Percentiles rank a stretch among this genome's conserved stretches.
phyloP scores from a whole-genome alignment of 2,888 invertebrate genomes.

The Bimastos eiseni region DNA sequence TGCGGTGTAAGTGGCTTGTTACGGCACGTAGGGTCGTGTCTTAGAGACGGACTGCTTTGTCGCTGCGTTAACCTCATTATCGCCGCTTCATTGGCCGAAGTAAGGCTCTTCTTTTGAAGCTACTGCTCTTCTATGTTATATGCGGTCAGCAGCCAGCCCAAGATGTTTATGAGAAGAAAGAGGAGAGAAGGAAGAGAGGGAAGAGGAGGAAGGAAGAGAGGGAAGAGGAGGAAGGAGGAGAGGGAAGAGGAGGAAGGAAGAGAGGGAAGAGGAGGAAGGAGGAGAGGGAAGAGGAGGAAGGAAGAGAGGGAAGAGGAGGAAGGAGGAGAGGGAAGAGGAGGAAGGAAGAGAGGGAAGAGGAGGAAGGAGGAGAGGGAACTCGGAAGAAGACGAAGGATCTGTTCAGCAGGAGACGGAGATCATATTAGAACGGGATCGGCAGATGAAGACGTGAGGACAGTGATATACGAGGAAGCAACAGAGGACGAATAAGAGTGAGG shows the following conservation, averaged over 20 bases:
- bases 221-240: not conserved
- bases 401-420: no score
- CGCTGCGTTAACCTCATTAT: conserved; percentile 21
- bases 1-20: conserved; percentile 20
- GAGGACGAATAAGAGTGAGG: no score
- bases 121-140: not conserved
- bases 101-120: not conserved
- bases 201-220: not conserved
- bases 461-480: no score
- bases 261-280: no score
- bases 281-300: not conserved
- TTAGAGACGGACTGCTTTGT: conserved; percentile 15
- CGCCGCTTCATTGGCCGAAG: not conserved
- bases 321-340: not conserved
- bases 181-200: not conserved
- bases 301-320: not conserved
- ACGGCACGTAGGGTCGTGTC: conserved; percentile 8
- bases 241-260: no score
- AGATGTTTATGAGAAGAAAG: not conserved
- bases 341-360: no score
- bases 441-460: no score
- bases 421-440: no score
- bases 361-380: not conserved
- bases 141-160: not conserved
- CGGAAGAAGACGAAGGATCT: no score